Percentiles rank a stretch among this genome's conserved stretches.
These are phyloP conservation scores for Macaria notata DNA, from an alignment of 2,888 invertebrate species.

Conservation along the genomic window DNA sequence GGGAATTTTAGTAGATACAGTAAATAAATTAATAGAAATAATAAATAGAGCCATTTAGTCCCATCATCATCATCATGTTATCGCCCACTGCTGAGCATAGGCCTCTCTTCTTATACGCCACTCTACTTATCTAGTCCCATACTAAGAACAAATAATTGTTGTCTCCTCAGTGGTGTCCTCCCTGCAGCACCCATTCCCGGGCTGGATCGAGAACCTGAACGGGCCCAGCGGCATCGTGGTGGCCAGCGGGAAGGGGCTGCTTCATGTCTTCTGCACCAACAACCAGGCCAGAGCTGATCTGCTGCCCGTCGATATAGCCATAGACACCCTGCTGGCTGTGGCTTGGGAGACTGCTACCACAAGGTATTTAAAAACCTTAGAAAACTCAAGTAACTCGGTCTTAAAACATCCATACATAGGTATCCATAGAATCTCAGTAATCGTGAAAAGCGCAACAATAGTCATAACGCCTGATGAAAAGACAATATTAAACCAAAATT, in stretches of 20 bases:
- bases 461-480: too few species aligned
- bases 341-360: constrained; percentile 86
- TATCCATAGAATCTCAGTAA: too few species aligned
- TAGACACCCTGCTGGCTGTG: constrained; percentile 87
- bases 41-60: too few species aligned
- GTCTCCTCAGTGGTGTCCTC: constrained; percentile 83
- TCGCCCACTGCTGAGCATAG: too few species aligned
- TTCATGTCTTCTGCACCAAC: constrained; percentile 85
- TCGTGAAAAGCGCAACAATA: too few species aligned
- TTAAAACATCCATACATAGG: too few species aligned
- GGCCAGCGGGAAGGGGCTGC: constrained; percentile 87
- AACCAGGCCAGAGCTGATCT: constrained; percentile 84
- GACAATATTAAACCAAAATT: too few species aligned
- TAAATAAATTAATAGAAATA: too few species aligned
- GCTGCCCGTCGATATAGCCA: constrained; percentile 91
- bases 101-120: background rate
- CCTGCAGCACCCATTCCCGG: constrained; percentile 83
- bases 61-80: too few species aligned
- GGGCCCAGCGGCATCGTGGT: constrained; percentile 91
- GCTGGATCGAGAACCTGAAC: constrained; percentile 97
- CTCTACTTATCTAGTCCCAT: background rate
- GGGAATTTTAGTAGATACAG: too few species aligned
- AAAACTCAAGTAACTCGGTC: too few species aligned
- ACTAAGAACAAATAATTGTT: background rate
- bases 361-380: constrained; percentile 51